phyloP scores from a whole-genome alignment of 2,797 vertebrate species.

The Myripristis jacobus region DNA sequence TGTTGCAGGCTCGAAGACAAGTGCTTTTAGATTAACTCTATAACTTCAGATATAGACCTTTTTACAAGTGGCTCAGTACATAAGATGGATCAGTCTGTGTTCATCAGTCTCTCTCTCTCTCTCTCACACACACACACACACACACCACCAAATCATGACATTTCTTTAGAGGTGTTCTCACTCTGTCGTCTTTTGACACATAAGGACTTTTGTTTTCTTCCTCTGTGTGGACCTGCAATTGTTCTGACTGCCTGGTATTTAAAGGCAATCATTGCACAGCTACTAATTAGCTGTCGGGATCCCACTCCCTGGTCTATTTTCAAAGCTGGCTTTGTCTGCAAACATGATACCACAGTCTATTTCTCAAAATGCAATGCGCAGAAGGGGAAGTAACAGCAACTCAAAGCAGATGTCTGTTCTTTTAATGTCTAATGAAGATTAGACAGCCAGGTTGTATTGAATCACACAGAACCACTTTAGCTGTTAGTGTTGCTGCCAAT shows the following conservation, averaged over 20 bases:
- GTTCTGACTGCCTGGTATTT: slow-evolving; percentile 69
- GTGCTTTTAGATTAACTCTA: background rate
- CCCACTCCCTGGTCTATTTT: slow-evolving; percentile 63
- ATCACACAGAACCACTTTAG: slow-evolving; percentile 31
- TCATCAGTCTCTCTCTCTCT: too few relatives aligned
- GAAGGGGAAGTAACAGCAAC: slow-evolving; percentile 36
- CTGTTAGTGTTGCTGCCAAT: slow-evolving; percentile 23
- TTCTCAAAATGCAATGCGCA: slow-evolving; percentile 31
- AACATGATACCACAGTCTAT: slow-evolving; percentile 49
- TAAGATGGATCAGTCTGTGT: background rate
- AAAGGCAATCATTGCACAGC: slow-evolving; percentile 57
- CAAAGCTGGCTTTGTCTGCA: slow-evolving; percentile 60
- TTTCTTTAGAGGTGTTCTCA: slow-evolving; percentile 45
- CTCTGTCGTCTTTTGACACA: slow-evolving; percentile 53
- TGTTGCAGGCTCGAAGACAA: background rate
- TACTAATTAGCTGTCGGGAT: slow-evolving; percentile 70
- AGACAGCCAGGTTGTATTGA: slow-evolving; percentile 34
- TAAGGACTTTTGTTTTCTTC: slow-evolving; percentile 58
- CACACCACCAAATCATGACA: slow-evolving; percentile 21
- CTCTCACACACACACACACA: slow-evolving; percentile 8
- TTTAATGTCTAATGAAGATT: slow-evolving; percentile 48
- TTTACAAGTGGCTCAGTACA: background rate
- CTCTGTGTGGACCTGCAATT: slow-evolving; percentile 61
- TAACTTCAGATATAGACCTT: background rate
- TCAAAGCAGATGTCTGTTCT: slow-evolving; percentile 53